A percentile compares a stretch with the other conserved stretches of the same genome.
These are phyloP conservation scores for Aleiodes testaceus DNA, from an alignment of 2,888 invertebrate genomes.

Conservation along the genomic window DNA sequence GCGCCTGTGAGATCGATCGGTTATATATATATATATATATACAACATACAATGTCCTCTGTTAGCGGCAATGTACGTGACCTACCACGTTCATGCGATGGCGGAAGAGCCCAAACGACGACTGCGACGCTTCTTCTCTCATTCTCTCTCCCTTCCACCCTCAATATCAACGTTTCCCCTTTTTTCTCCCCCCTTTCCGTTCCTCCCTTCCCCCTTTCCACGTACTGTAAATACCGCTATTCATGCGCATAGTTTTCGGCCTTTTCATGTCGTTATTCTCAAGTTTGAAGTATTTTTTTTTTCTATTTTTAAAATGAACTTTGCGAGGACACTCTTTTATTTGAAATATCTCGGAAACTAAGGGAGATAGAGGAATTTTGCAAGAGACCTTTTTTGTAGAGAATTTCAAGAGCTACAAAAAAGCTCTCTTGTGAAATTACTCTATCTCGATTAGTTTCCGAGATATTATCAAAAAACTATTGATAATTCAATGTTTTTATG, in stretches of 20 bases:
- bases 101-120: slow-evolving; percentile 42
- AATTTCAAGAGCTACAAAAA: no score
- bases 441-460: no score
- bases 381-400: no score
- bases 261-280: slow-evolving; percentile 22
- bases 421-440: no score
- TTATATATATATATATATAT: no score
- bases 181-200: slow-evolving; percentile 17
- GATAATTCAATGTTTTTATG: no score
- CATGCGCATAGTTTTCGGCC: neutral
- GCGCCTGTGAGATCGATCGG: slow-evolving; percentile 48
- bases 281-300: neutral
- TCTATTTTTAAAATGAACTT: no score
- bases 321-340: neutral
- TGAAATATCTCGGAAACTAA: neutral
- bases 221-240: slow-evolving; percentile 18
- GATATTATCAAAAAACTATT: no score
- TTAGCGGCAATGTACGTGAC: slow-evolving; percentile 50
- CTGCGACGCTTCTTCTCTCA: slow-evolving; percentile 47
- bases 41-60: neutral
- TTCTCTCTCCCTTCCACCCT: slow-evolving; percentile 21
- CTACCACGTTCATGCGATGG: slow-evolving; percentile 52
- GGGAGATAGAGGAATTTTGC: no score
- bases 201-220: slow-evolving; percentile 8
- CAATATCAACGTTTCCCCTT: slow-evolving; percentile 18